Base-by-base conservation (phyloP, 1,140 invertebrate genomes). In the Caerostris darwini region DNA sequence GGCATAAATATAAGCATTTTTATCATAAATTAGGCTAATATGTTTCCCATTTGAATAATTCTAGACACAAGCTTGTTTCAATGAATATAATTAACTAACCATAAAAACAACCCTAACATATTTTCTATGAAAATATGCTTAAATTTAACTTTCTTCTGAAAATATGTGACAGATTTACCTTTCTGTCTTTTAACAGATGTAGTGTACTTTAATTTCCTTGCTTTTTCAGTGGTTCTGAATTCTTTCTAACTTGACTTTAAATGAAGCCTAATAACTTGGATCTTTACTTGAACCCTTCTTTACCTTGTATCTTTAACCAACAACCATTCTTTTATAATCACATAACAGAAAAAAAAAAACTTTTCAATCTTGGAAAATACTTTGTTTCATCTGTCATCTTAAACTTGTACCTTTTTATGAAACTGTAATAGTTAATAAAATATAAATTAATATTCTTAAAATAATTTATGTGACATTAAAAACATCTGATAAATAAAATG, bases 361-460 rank as follows among this genome's bases (percentile, higher is more conserved):
- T 34, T 34, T 34, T 34, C 34, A 34, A 34, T 34, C 34, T 87
- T 87, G 12, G 14, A 34, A 6, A 50, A 87, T 10, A n/a, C 17
- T 88, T 34, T 54, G 71, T n/a, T 56, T 85, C 82, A 77, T 14
- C 71, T 19, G 54, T 59, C 34, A 34, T 54, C 50, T 69, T 64
- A 69, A 54, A 14, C 87, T 89, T 89, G 64, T 10, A 19, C 54
- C n/a, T 34, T 19, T 67, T 64, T 71, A 89, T n/a, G 56, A 59
- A 53, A 89, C 64, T 69, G 87, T 53, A 71, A 89, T 56, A 69
- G 19, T 69, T 56, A 89, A 69, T 53, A 71, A 57, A 69, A 69
- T 69, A 69, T 69, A 54, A 69, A 89, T 54, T 14, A 89, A 89
- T 71, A 56, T 56, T n/a, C 19, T 53, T 64, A 64, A 59, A 59